phyloP scores from a whole-genome alignment of 2,888 invertebrate genomes.

The Macroteleia sp. region DNA sequence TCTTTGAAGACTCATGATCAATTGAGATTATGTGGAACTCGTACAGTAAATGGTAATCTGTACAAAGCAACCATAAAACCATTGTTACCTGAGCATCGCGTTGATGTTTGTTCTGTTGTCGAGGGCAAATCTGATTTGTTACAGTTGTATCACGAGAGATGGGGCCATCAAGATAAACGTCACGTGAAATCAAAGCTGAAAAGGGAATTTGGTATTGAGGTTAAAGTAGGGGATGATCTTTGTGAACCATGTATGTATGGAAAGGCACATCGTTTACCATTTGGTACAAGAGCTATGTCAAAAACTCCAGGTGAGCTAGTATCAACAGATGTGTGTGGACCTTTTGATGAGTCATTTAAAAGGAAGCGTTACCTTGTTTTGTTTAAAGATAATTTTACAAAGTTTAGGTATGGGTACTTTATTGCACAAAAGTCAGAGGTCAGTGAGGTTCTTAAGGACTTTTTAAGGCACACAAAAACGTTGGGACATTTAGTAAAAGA shows the following conservation, averaged over 20 bases:
- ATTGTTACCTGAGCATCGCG: constrained; percentile 53
- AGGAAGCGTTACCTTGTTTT: constrained; percentile 59
- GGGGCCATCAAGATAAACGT: constrained; percentile 75
- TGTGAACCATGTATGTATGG: constrained; percentile 72
- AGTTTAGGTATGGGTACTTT: constrained; percentile 69
- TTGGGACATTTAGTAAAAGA: constrained; percentile 58
- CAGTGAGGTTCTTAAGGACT: constrained; percentile 43
- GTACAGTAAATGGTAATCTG: constrained; percentile 62
- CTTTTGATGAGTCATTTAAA: constrained; percentile 62
- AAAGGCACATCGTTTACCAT: constrained; percentile 71
- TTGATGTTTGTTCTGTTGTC: constrained; percentile 27
- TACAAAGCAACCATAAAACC: constrained; percentile 67
- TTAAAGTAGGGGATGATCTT: constrained; percentile 61
- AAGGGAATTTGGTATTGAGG: constrained; percentile 67
- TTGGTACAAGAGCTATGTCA: constrained; percentile 66
- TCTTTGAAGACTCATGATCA: constrained; percentile 62
- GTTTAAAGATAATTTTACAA: constrained; percentile 64
- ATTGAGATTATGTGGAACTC: constrained; percentile 45
- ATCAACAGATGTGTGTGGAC: constrained; percentile 70
- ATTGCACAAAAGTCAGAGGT: constrained; percentile 69
- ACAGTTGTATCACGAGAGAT: constrained; percentile 73
- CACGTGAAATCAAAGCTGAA: constrained; percentile 71
- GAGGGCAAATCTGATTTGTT: constrained; percentile 44
- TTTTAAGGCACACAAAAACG: too few species aligned
- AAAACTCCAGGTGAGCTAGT: constrained; percentile 68